These are phyloP conservation scores for Nomia melanderi DNA, from an alignment of 1,140 invertebrate genomes.

Conservation along the genomic window DNA sequence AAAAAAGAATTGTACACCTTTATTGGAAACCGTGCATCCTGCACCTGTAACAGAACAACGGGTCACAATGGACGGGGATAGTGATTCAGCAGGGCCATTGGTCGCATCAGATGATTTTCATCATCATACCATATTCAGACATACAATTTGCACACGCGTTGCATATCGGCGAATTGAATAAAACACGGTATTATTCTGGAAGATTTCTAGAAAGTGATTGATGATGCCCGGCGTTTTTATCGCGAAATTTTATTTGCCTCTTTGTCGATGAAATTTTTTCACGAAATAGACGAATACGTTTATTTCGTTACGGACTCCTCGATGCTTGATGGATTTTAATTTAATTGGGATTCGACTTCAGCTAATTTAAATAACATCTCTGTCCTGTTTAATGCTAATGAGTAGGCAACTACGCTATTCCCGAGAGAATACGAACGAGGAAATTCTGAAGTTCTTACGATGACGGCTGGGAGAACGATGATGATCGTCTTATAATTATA, in stretches of 20 bases:
- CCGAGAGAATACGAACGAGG: not conserved
- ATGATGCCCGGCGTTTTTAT: not conserved
- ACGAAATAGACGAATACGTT: not conserved
- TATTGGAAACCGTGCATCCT: not conserved
- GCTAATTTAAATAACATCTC: slow-evolving; percentile 1
- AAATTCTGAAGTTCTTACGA: slow-evolving; percentile 13
- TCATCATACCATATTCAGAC: slow-evolving; percentile 27
- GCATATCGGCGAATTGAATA: slow-evolving; percentile 24
- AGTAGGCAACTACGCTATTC: slow-evolving; percentile 31
- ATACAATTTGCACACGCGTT: not conserved
- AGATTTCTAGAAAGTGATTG: slow-evolving; percentile 20
- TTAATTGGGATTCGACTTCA: not conserved
- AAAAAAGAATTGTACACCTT: not conserved
- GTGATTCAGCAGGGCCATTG: slow-evolving; percentile 44
- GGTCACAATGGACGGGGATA: slow-evolving; percentile 21
- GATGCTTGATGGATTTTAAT: not conserved
- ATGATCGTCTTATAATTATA: slow-evolving; percentile 69
- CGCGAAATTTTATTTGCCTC: not conserved
- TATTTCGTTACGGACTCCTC: not conserved
- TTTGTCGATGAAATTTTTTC: not conserved
- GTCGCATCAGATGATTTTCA: slow-evolving; percentile 39
- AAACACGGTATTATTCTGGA: slow-evolving; percentile 5
- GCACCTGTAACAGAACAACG: slow-evolving; percentile 16
- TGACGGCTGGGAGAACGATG: slow-evolving; percentile 51
- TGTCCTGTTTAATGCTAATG: slow-evolving; percentile 26